These are phyloP conservation scores for Haemorhous mexicanus DNA, from an alignment of 2,113 vertebrate genomes.

Conservation along the genomic window DNA sequence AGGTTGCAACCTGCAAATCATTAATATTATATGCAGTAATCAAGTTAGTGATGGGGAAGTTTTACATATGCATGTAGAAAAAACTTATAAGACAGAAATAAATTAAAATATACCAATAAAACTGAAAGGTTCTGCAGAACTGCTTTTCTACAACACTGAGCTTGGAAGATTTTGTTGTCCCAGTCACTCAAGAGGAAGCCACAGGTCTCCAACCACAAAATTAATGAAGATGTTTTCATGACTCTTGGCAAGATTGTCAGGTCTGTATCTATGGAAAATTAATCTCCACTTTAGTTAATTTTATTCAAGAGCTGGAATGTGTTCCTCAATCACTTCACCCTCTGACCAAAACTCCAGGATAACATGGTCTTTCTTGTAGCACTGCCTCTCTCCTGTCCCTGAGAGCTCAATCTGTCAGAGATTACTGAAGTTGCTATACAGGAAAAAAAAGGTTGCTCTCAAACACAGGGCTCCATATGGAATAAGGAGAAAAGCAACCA, in stretches of 20 bases:
- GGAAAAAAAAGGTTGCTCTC: background rate
- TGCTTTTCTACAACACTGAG: background rate
- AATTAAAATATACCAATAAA: background rate
- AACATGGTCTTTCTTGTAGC: conserved; percentile 83
- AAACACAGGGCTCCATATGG: background rate
- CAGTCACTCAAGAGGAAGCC: background rate
- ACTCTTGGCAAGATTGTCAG: background rate
- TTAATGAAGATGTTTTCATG: background rate
- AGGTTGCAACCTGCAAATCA: background rate
- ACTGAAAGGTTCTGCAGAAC: background rate
- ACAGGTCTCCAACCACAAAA: background rate
- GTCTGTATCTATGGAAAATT: background rate
- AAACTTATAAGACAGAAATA: background rate
- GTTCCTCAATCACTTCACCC: conserved; percentile 82
- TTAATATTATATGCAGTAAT: background rate
- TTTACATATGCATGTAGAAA: background rate
- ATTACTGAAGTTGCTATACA: background rate
- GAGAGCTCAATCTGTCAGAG: background rate
- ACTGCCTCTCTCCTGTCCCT: conserved; percentile 70
- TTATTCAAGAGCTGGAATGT: conserved; percentile 78
- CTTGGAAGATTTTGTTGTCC: background rate
- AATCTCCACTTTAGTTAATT: background rate
- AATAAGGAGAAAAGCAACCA: background rate
- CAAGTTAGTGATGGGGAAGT: background rate
- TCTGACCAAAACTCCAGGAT: conserved; percentile 81